A percentile compares a stretch with the other conserved stretches of the same genome.
These are phyloP conservation scores for Mus spretus DNA, from an alignment of 2,797 vertebrate species.

Conservation along the genomic window DNA sequence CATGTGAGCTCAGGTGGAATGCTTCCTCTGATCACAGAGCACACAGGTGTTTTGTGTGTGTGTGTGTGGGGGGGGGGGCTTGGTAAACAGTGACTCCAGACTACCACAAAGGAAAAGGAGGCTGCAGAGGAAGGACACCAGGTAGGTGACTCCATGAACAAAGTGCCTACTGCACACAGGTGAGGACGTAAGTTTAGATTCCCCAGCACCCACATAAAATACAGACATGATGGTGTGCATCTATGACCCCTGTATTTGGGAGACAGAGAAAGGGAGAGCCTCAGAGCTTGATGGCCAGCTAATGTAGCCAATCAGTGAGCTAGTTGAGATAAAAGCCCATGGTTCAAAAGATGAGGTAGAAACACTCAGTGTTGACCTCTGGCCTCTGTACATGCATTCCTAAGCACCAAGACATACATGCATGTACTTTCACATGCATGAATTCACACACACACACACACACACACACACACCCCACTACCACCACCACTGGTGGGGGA, in stretches of 20 bases:
- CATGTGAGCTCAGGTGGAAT: neutral
- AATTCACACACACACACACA: neutral
- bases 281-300: neutral
- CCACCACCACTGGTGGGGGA: too few species aligned
- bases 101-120: neutral
- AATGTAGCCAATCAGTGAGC: neutral
- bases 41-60: neutral
- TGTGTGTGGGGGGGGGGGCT: too few species aligned
- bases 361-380: neutral
- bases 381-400: neutral
- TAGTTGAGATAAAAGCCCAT: neutral
- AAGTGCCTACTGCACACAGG: neutral
- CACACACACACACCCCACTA: neutral
- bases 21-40: neutral
- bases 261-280: neutral
- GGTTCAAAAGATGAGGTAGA: neutral
- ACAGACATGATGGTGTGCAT: neutral
- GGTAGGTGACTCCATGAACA: neutral
- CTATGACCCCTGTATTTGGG: neutral
- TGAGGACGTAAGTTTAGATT: neutral
- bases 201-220: neutral
- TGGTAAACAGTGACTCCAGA: constrained; percentile 20
- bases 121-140: neutral
- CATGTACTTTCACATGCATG: neutral
- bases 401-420: neutral